Evolutionary conservation across 2,888 invertebrate genomes (phyloP), one percentile per base, ranked within the genome.

Genomic region (Operophtera brumata): DNA sequence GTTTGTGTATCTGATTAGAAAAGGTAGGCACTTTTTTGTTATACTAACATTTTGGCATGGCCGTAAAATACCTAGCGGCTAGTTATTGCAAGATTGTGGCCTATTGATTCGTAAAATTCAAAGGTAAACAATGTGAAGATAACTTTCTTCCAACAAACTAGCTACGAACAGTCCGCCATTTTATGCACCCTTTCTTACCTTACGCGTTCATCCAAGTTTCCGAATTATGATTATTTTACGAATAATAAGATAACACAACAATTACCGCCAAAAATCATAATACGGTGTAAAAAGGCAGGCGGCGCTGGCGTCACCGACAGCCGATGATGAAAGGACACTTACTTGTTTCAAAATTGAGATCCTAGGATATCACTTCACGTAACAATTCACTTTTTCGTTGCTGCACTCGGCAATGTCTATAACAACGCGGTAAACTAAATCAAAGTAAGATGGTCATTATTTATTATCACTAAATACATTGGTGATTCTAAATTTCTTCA

Each of bases 301-400:
- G 84, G 87, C 87, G 86, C 86, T 86, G 80, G 78, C 73, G 81
- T 85, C 85, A 77, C 73, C 71, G 68, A 69, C 66, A 20, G 20
- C 2, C 20, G 68, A 70, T 62, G 47, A 44, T 26, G 51, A 54
- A 28, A 44, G 55, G 52, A 62, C 52, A 55, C 42, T 34, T 49
- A 55, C 62, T 44, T 57, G 57, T 51, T 52, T 50, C 54, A 60
- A 66, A 57, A n/a, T 13, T 6, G 32, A 46, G 30, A 35, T 48
- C 40, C 20, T 30, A 41, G 26, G 55, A 48, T 34, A 62, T 37
- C 37, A 37, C 14, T 62, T 65, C 64, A 62, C 65, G 61, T 56
- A 61, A 52, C 52, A 44, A 50, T 51, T 57, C 51, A 57, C 54
- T 40, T 50, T 40, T 14, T 40, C n/a, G 32, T 39, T 25, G 28